Evolutionary conservation across 2,797 vertebrate species (phyloP), one percentile per base, ranked within the genome.

Genomic region (Jordanella pulchra): DNA sequence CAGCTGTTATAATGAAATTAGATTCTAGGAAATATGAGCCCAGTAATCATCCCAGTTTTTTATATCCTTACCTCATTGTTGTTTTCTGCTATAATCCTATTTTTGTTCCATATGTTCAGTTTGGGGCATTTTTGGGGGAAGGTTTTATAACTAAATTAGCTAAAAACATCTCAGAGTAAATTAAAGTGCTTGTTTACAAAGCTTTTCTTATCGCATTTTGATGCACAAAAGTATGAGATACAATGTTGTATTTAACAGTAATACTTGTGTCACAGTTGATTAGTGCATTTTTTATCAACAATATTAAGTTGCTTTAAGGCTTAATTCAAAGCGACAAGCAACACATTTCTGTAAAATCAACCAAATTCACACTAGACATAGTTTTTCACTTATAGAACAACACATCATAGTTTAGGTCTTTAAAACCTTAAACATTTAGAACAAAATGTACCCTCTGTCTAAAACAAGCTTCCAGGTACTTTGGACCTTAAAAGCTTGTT

Each of bases 101-200:
- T 76, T 79, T 80, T 54, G 6, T 66, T 67, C 35, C 30, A 27
- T 61, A 21, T 1, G 47, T 70, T 55, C 71, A n/a, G 10, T 71
- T 53, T 58, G 15, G 39, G n/a, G 27, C 66, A 45, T 47, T 6
- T 17, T 30, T 39, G 15, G 1, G 35, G 30, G 15, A 0, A 44
- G 51, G 78, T 67, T 68, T 4, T 7, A 3, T 11, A 55, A n/a
- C 51, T 30, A 56, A 47, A 25, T 64, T 44, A 54, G 44, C 35
- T 1, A 28, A 25, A 17, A 66, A 54, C 54, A 12, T n/a, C 39
- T 66, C 39, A 0, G 54, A 35, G 48, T 18, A n/a, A n/a, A n/a
- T n/a, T n/a, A 32, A 30, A 4, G 10, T 63, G 7, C 12, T 6
- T 56, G 2, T 65, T 65, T 21, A 47, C 71, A 14, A 56, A 51